A percentile compares a stretch with the other conserved stretches of the same genome.
phyloP scores from a whole-genome alignment of 2,888 invertebrate species.

The Lapara coniferarum region DNA sequence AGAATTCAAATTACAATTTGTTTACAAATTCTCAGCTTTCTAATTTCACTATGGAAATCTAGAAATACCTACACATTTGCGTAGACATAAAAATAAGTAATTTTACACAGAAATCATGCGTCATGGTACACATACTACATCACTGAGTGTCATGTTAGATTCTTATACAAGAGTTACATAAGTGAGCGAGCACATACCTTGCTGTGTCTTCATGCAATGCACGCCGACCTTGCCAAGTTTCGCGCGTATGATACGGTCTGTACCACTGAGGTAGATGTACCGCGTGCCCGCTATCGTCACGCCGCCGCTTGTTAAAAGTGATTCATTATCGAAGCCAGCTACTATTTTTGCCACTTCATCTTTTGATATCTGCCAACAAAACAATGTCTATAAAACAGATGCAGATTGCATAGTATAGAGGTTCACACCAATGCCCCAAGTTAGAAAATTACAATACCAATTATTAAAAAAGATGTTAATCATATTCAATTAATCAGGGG shows the following conservation, averaged over 20 bases:
- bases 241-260: conserved; percentile 96
- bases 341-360: conserved; percentile 95
- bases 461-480: background rate
- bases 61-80: no score
- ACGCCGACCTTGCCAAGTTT: conserved; percentile 97
- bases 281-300: conserved; percentile 95
- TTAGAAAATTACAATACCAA: background rate
- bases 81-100: no score
- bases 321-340: conserved; percentile 95
- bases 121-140: background rate
- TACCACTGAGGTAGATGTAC: conserved; percentile 97
- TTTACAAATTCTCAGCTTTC: no score
- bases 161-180: background rate
- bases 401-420: background rate
- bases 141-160: background rate
- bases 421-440: background rate
- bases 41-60: no score
- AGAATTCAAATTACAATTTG: no score
- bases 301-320: conserved; percentile 94
- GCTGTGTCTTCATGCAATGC: conserved; percentile 98
- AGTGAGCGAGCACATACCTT: conserved; percentile 84
- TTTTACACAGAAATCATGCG: no score
- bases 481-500: no score
- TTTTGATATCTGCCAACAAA: conserved; percentile 91
- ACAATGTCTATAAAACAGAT: background rate